phyloP scores from a whole-genome alignment of 2,888 invertebrate genomes.

The Agrotis segetum region DNA sequence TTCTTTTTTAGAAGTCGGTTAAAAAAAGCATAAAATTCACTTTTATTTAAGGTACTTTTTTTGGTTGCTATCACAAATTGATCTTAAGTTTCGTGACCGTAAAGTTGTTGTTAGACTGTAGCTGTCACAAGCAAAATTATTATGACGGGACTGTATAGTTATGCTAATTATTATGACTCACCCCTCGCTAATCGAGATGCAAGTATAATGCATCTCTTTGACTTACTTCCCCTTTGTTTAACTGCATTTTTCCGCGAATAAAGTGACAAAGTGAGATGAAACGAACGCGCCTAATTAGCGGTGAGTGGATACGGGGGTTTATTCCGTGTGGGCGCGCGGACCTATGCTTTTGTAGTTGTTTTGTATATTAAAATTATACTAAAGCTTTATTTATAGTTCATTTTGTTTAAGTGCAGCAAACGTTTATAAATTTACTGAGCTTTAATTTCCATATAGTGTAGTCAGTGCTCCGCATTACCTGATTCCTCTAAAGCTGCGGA shows the following conservation, averaged over 20 bases:
- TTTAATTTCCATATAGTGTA: too few species aligned
- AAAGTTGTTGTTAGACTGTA: background rate
- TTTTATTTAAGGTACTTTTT: background rate
- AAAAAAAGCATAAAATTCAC: too few species aligned
- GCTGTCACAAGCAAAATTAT: background rate
- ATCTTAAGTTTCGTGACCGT: background rate
- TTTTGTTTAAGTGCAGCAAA: background rate
- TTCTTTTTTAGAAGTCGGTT: too few species aligned
- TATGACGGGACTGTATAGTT: conserved; percentile 41
- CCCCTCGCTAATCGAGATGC: conserved; percentile 63
- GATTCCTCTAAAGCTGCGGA: too few species aligned
- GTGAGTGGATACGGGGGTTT: conserved; percentile 68
- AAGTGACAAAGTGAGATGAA: conserved; percentile 84
- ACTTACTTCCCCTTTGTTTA: conserved; percentile 81
- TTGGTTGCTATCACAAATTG: background rate
- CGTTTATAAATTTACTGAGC: too few species aligned
- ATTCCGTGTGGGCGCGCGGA: conserved; percentile 34
- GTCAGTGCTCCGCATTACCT: too few species aligned
- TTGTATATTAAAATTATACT: background rate
- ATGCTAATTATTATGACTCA: conserved; percentile 65
- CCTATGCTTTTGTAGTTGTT: conserved; percentile 12
- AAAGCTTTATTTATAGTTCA: background rate
- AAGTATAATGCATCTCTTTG: conserved; percentile 74
- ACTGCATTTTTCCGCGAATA: conserved; percentile 83
- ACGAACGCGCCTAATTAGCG: conserved; percentile 82